Evolutionary conservation across 2,888 invertebrate species (phyloP).

Genomic region (Eupithecia centaureata): DNA sequence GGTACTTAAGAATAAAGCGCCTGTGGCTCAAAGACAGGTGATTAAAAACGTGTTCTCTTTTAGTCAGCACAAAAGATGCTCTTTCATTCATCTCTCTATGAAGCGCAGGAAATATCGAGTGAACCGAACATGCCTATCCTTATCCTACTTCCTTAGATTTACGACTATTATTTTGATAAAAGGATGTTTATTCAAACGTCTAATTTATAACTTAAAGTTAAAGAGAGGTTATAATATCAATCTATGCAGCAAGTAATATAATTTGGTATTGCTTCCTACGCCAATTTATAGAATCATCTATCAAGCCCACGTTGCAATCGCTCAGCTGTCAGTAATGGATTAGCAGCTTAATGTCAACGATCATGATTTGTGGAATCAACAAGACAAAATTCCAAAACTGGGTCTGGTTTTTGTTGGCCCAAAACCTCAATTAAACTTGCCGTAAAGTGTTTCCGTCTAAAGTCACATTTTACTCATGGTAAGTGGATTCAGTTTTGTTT

Average conservation of each 20-base stretch:
- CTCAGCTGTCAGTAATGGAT: slow-evolving; percentile 41
- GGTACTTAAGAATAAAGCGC: slow-evolving; percentile 5
- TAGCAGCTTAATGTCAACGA: slow-evolving; percentile 54
- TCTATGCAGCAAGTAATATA: slow-evolving; percentile 17
- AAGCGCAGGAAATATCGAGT: not conserved
- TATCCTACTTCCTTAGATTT: not conserved
- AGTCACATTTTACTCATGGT: too few relatives aligned
- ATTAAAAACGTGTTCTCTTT: slow-evolving; percentile 1
- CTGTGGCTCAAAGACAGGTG: not conserved
- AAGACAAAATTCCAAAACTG: too few relatives aligned
- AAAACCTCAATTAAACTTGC: not conserved
- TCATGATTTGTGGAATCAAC: slow-evolving; percentile 39
- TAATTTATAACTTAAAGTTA: too few relatives aligned
- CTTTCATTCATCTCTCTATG: not conserved
- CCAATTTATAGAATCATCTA: slow-evolving; percentile 37
- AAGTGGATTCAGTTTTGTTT: too few relatives aligned
- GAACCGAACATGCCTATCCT: not conserved
- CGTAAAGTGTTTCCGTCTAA: too few relatives aligned
- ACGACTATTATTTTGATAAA: not conserved
- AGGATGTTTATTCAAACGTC: not conserved
- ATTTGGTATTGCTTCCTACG: slow-evolving; percentile 41
- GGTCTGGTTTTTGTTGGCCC: too few relatives aligned
- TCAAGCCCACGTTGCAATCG: slow-evolving; percentile 47
- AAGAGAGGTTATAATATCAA: slow-evolving; percentile 13
- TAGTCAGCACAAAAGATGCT: not conserved